Conservation (phyloP, 2,888 invertebrate species). For the Euphydryas editha region DNA sequence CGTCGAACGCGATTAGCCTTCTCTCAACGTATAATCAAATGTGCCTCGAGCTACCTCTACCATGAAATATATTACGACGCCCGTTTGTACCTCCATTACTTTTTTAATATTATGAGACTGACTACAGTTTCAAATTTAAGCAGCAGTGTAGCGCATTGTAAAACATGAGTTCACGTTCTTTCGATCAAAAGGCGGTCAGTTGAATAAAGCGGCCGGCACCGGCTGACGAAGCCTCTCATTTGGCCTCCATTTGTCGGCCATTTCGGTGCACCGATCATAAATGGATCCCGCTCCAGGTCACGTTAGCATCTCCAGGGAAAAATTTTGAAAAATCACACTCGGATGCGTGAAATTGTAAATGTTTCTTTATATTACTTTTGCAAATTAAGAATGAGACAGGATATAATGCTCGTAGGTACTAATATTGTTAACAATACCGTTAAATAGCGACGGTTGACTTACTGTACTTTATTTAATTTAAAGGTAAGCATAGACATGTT, state of each 20-base stretch:
- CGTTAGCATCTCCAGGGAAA: constrained; percentile 79
- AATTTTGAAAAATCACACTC: constrained; percentile 80
- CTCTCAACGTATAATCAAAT: constrained; percentile 83
- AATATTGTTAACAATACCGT: background rate
- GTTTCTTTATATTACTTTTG: constrained; percentile 36
- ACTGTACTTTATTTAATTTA: too few relatives aligned
- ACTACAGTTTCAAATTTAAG: background rate
- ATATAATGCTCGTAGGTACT: background rate
- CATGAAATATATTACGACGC: constrained; percentile 45
- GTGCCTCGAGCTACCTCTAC: constrained; percentile 74
- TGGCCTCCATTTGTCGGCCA: constrained; percentile 83
- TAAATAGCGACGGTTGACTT: background rate
- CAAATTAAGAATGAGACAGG: background rate
- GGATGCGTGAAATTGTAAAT: constrained; percentile 72
- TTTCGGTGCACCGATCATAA: constrained; percentile 83
- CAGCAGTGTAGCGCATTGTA: constrained; percentile 33
- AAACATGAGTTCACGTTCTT: constrained; percentile 13
- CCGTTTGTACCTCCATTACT: constrained; percentile 49
- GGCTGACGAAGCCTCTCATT: constrained; percentile 82
- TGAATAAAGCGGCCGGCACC: constrained; percentile 69
- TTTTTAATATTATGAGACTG: background rate
- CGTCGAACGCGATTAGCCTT: constrained; percentile 83
- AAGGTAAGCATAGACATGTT: background rate
- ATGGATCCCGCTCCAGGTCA: constrained; percentile 80
- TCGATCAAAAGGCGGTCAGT: constrained; percentile 62